Conservation (phyloP, 2,797 vertebrate genomes). For the Rhyacichthys aspro region DNA sequence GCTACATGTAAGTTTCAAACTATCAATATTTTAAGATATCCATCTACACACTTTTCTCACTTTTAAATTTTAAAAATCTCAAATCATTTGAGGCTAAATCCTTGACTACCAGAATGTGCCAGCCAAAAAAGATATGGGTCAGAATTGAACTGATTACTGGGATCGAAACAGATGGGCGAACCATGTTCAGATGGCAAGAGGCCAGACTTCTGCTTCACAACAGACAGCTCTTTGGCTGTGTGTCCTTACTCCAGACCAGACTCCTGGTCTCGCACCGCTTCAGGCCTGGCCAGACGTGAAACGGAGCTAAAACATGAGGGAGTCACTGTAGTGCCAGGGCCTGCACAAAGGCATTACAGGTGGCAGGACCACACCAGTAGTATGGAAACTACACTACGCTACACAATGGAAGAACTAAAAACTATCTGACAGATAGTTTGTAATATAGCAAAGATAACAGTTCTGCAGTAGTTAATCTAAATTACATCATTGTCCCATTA, state of each 20-base stretch:
- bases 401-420: slow-evolving; percentile 32
- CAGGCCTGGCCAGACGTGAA: slow-evolving; percentile 52
- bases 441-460: slow-evolving; percentile 24
- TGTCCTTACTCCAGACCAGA: slow-evolving; percentile 13
- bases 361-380: slow-evolving; percentile 52
- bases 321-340: slow-evolving; percentile 23
- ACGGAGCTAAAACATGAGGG: slow-evolving; percentile 53
- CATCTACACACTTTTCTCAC: not conserved
- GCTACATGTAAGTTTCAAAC: too few relatives aligned
- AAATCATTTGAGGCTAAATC: slow-evolving; percentile 25
- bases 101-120: slow-evolving; percentile 9
- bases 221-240: slow-evolving; percentile 58
- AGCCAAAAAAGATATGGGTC: slow-evolving; percentile 46
- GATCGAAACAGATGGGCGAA: slow-evolving; percentile 61
- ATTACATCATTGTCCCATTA: not conserved
- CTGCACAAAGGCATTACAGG: slow-evolving; percentile 50
- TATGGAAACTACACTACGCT: slow-evolving; percentile 10
- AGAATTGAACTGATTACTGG: slow-evolving; percentile 57
- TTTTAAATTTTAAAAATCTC: slow-evolving; percentile 3
- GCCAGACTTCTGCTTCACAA: slow-evolving; percentile 55
- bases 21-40: too few relatives aligned
- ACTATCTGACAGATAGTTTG: slow-evolving; percentile 44
- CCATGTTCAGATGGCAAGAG: slow-evolving; percentile 56
- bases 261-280: slow-evolving; percentile 36
- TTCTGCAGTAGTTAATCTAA: too few relatives aligned